Base-by-base conservation (phyloP, 2,888 invertebrate genomes). In the Polydesmus complanatus region DNA sequence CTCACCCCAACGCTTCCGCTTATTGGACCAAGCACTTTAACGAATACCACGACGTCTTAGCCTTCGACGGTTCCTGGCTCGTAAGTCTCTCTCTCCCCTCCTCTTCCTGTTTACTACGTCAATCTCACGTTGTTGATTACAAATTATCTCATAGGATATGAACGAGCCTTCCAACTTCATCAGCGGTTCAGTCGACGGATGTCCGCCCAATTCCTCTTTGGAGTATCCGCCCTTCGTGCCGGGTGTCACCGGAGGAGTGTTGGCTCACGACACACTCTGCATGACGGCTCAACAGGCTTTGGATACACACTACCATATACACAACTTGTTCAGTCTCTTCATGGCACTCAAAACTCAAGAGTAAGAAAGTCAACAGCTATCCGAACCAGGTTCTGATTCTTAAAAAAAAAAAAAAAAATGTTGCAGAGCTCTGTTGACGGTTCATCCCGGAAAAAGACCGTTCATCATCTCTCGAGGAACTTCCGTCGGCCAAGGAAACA, bases 31-130 rank as follows among this genome's bases (percentile, higher is more conserved):
- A 80, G 62, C 84, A 86, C 81, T 75, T 89, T 70, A 71, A 75
- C 1, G 72, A 78, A 18, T 79, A 86, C 70, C 82, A 86, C 67
- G 73, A 80, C 5, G 68, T 27, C 23, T n/a, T 61, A 14, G 52
- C 61, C 23, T 87, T 82, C 68, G 91, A 92, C 69, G 91, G 90
- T 14, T 82, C 83, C 53, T 91, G 91, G 91, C 86, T 91, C 67
- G 87, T 84, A 71, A 79, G 82, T 79, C 25, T 61, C 48, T 21
- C n/a, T 23, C 25, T n/a, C n/a, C n/a, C n/a, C n/a, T n/a, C n/a
- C n/a, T n/a, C n/a, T n/a, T n/a, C n/a, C n/a, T n/a, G n/a, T n/a
- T n/a, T n/a, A n/a, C n/a, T n/a, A n/a, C n/a, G n/a, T n/a, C n/a
- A n/a, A n/a, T n/a, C n/a, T n/a, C n/a, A n/a, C n/a, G n/a, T n/a